Base-by-base conservation (phyloP, 2,797 vertebrate species). In the Amblyraja radiata region DNA sequence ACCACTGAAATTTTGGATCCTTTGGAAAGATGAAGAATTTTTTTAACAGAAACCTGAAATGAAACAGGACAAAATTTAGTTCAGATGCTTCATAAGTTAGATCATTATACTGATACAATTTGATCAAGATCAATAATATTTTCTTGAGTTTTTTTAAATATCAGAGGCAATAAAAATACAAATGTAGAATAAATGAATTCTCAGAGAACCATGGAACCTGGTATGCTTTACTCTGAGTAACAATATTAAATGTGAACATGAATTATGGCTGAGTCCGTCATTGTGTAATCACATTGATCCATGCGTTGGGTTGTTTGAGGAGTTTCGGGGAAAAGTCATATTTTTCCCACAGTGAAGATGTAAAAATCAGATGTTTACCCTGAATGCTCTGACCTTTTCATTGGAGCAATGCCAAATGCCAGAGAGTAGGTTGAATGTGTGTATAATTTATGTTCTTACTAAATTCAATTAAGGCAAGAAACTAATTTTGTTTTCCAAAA, bases 321-420 rank as follows among this genome's bases (percentile, higher is more conserved):
- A 63, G 13, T 14, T 86, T 58, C 7, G 25, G 58, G 14, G 61
- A 65, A 86, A 61, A 32, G 58, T 63, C 83, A 32, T 32, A 32
- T n/a, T 63, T 61, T 86, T 86, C 58, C 61, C 83, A 86, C 58
- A 86, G 61, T 65, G 83, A 65, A 86, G 28, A 65, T n/a, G 83
- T 13, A 58, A 58, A 16, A 63, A 63, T 86, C 1, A n/a, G 63
- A 86, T 0, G n/a, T 86, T 65, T 14, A 86, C 61, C 83, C 83
- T n/a, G 28, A 86, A 61, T 58, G 11, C 58, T n/a, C 83, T 65
- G 58, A 86, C 28, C 83, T 65, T 63, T 63, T 86, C 61, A 65
- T 63, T 65, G 28, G 58, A 86, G 83, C 46, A 84, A 28, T 61
- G 81, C 58, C 54, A 84, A 13, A n/a, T 16, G 83, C 58, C 83